Evolutionary conservation across 2,888 invertebrate species (phyloP), one percentile per base, ranked within the genome.

Genomic region (Mellilla xanthometata): DNA sequence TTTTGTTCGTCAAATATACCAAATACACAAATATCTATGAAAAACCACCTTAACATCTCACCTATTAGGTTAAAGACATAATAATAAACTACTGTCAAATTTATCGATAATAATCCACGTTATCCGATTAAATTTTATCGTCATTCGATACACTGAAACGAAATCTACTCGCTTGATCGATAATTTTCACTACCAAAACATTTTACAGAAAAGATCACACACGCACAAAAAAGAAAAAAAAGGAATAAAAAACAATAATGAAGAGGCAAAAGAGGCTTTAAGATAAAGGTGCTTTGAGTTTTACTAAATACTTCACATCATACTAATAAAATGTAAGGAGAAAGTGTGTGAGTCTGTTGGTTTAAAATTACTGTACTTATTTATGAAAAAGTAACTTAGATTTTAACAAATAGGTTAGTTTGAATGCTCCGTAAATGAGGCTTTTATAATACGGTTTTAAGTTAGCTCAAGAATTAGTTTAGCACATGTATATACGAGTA

Each of bases 281-380:
- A 68, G 72, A 79, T 72, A 84, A 79, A 76, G 78, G 76, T 75
- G 72, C 77, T 74, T 76, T 76, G 71, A 68, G 76, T 78, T 80
- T 76, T 73, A 78, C 70, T 72, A 73, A 66, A 60, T 61, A n/a
- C n/a, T n/a, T n/a, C n/a, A n/a, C n/a, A n/a, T n/a, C n/a, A n/a
- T n/a, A n/a, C n/a, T n/a, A n/a, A n/a, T 60, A 59, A 19, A 19
- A 19, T 19, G 6, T 19, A 15, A 15, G 15, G 15, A 15, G 2
- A 3, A 15, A 15, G 5, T 15, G 2, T 15, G 15, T 15, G 15
- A 15, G 2, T 5, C 5, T 15, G 15, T 3, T 15, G 15, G 15
- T 15, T 15, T 2, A 15, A 15, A 15, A 15, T 5, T 15, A 15
- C 5, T 5, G 5, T 5, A 15, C 15, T 15, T 15, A 15, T 2